phyloP scores from a whole-genome alignment of 92 coral and sea anemone genomes.

The Porites lobata region DNA sequence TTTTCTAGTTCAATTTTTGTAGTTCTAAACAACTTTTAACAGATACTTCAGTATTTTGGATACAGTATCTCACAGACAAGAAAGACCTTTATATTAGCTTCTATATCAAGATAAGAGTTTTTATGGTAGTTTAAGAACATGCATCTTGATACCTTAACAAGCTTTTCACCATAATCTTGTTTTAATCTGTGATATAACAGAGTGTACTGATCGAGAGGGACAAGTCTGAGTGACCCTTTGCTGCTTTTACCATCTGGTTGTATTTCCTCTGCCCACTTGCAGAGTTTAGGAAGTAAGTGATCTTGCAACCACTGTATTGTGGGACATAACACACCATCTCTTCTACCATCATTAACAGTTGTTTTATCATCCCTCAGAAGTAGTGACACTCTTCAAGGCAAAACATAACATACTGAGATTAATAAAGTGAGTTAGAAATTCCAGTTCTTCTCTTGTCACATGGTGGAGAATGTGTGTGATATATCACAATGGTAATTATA shows the following conservation, averaged over 20 bases:
- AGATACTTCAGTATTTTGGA: too few relatives aligned
- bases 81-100: too few relatives aligned
- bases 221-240: slow-evolving; percentile 81
- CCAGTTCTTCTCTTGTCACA: too few relatives aligned
- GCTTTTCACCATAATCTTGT: slow-evolving; percentile 80
- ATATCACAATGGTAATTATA: too few relatives aligned
- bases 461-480: too few relatives aligned
- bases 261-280: slow-evolving; percentile 88
- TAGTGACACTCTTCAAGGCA: slow-evolving; percentile 35
- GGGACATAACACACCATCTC: slow-evolving; percentile 90
- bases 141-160: slow-evolving; percentile 79
- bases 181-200: slow-evolving; percentile 84
- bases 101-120: too few relatives aligned
- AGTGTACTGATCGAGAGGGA: slow-evolving; percentile 88
- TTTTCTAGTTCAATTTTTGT: too few relatives aligned
- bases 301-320: slow-evolving; percentile 89
- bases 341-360: slow-evolving; percentile 5
- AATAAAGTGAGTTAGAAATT: too few relatives aligned
- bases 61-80: too few relatives aligned
- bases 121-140: too few relatives aligned
- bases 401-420: not conserved
- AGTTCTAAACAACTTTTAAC: too few relatives aligned
- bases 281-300: slow-evolving; percentile 88
- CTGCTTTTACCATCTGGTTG: slow-evolving; percentile 46
- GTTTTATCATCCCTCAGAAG: slow-evolving; percentile 26